Evolutionary conservation across 1,140 invertebrate genomes (phyloP).

Genomic region (Penaeus japonicus): DNA sequence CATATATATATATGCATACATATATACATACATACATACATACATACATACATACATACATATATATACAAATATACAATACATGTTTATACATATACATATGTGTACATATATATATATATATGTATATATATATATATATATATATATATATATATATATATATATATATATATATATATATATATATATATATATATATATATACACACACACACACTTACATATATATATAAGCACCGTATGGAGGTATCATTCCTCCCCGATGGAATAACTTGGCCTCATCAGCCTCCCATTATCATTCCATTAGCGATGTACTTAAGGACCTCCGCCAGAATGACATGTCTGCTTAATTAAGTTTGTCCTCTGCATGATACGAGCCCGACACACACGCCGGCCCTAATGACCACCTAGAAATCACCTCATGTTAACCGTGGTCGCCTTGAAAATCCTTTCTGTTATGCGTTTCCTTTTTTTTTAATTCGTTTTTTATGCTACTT

Average conservation of each 20-base stretch:
- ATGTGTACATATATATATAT: background rate
- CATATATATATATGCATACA: background rate
- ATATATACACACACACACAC: background rate
- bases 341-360: too few relatives aligned
- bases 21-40: background rate
- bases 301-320: too few relatives aligned
- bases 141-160: background rate
- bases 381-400: too few relatives aligned
- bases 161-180: background rate
- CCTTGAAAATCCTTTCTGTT: too few relatives aligned
- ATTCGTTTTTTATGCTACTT: too few relatives aligned
- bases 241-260: background rate
- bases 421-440: too few relatives aligned
- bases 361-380: too few relatives aligned
- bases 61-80: background rate
- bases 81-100: background rate
- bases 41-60: background rate
- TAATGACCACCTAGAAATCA: too few relatives aligned
- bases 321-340: too few relatives aligned
- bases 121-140: background rate
- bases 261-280: too few relatives aligned
- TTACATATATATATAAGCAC: background rate
- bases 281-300: too few relatives aligned
- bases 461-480: too few relatives aligned
- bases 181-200: background rate